Base-by-base conservation (phyloP, 2,797 vertebrate genomes). In the Ctenopoma kingsleyae region DNA sequence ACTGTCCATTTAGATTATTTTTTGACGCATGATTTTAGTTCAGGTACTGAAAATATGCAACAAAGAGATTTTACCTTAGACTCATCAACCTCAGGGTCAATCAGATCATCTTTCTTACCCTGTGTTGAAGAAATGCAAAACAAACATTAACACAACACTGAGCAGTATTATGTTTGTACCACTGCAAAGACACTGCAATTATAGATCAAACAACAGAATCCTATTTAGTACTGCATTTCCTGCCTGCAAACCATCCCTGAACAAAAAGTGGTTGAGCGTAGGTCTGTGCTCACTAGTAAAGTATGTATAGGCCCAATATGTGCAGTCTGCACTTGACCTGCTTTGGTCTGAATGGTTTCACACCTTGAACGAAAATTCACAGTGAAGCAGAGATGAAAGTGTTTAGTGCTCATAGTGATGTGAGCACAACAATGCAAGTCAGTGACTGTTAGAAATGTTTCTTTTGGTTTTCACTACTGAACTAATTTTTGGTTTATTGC, bases 91-190 rank as follows among this genome's bases (percentile, higher is more conserved):
- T 92, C 91, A 7, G 85, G 38, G 0, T 93, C 91, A 57, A 92
- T 88, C 81, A 92, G 44, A 0, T 90, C 91, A 19, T 30, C 63
- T 54, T 90, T 92, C 83, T 92, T 91, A 5, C 74, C 81, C 88
- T 90, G 74, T 4, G 30, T 53, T 46, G 27, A 13, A 59, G 4
- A 65, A 69, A 50, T 6, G 2, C 9, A 77, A 52, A 56, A 50
- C 7, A 13, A 16, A 67, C 4, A 47, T 51, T 11, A 69, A 44
- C 6, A 11, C n/a, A 36, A 43, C 17, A 65, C 2, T 15, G 3
- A 44, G 12, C 27, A 53, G 35, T 27, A 59, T 8, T 12, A 11
- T 17, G 5, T 20, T 16, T 32, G 13, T n/a, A 40, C n/a, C 8
- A 8, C 2, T n/a, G 8, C 7, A n/a, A n/a, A 44, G 8, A n/a